Evolutionary conservation across 2,888 invertebrate species (phyloP), one percentile per base, ranked within the genome.

Genomic region (Melanotus villosus): DNA sequence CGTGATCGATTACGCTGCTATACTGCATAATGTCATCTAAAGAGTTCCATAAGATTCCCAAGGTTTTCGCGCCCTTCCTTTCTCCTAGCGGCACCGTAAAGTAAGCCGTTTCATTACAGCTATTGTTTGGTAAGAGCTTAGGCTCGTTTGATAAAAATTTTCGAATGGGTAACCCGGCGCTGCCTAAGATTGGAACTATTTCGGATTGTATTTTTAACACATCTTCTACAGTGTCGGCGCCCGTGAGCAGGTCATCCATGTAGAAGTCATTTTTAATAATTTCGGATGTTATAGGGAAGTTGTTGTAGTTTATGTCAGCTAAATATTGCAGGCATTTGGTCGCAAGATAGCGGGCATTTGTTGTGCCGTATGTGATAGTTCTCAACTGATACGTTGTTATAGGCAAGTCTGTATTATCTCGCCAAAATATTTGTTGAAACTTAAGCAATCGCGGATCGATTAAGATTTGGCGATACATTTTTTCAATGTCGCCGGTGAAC

Each of bases 401-500:
- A 30, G 18, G 12, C 4, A 43, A 12, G 2, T 16, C 9, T 12
- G 26, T 14, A 59, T 26, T 10, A 18, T 30, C 16, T n/a, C 59
- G 43, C 30, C 59, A 59, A 7, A 59, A 45, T n/a, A 59, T 59
- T 4, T 1, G 26, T 32, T 59, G 59, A 45, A 30, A 32, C 5
- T 47, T 30, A 10, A 19, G 38, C 21, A 21, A 1, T 16, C 10
- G 10, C 21, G 26, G 12, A 7, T 58, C 58, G 7, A 58, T 30
- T 41, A 12, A n/a, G 5, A 41, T 43, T 34, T 21, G 23, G 7
- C 38, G 1, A 18, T 58, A 38, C 41, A 45, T 45, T 32, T 60
- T 47, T n/a, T n/a, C n/a, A n/a, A n/a, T n/a, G n/a, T 81, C 80
- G 3, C 75, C 78, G 5, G 68, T 71, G 6, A 81, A 38, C 1